Evolutionary conservation across 2,888 invertebrate species (phyloP).

Genomic region (Opisthograptis luteolata): DNA sequence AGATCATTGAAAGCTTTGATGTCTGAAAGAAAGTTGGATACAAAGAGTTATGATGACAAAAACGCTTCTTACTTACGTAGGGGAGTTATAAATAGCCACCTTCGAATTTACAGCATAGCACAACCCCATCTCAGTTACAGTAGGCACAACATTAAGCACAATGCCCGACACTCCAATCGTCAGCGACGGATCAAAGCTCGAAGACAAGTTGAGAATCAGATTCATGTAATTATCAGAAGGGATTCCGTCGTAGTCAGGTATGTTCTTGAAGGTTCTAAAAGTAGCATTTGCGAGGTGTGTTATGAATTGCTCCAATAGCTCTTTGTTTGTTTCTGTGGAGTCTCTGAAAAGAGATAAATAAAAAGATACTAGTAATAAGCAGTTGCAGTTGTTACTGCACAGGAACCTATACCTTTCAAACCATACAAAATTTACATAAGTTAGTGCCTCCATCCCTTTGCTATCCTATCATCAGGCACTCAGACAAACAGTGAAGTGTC

Average conservation of each 20-base stretch:
- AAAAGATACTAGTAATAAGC: too few relatives aligned
- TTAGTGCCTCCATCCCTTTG: too few relatives aligned
- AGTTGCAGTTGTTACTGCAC: too few relatives aligned
- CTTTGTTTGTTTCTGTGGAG: conserved; percentile 64
- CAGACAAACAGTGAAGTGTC: too few relatives aligned
- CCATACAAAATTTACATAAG: too few relatives aligned
- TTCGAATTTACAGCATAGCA: conserved; percentile 88
- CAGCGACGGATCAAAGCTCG: conserved; percentile 74
- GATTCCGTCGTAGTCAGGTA: conserved; percentile 83
- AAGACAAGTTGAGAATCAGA: conserved; percentile 79
- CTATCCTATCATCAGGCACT: too few relatives aligned
- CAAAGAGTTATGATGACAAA: too few relatives aligned
- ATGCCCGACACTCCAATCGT: conserved; percentile 83
- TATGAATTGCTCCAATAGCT: conserved; percentile 82
- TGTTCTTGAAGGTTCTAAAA: conserved; percentile 84
- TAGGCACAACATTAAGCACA: conserved; percentile 80
- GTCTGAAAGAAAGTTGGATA: too few relatives aligned
- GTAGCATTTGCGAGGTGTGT: conserved; percentile 82
- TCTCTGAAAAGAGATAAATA: conserved; percentile 63
- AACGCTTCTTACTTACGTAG: conserved; percentile 70
- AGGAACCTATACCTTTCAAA: too few relatives aligned
- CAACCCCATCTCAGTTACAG: conserved; percentile 88
- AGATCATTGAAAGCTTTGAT: too few relatives aligned
- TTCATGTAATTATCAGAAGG: conserved; percentile 83
- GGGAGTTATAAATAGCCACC: conserved; percentile 85